Evolutionary conservation across 1,140 invertebrate species (phyloP).

Genomic region (Drosophila suzukii): DNA sequence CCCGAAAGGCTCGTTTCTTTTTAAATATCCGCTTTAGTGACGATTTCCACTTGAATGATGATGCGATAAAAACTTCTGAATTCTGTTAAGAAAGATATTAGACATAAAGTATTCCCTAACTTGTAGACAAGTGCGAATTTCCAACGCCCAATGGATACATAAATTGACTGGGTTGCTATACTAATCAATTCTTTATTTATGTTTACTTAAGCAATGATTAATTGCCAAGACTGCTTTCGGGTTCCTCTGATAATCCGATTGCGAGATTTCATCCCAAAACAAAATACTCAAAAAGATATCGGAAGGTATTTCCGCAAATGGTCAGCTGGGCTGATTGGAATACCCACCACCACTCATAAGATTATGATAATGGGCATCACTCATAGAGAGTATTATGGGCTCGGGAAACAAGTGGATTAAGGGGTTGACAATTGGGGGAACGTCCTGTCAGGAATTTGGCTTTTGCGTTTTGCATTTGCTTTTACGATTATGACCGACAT

Average conservation of each 20-base stretch:
- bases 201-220: slow-evolving; percentile 34
- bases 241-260: slow-evolving; percentile 50
- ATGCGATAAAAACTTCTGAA: no score
- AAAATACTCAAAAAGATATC: slow-evolving; percentile 70
- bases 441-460: slow-evolving; percentile 40
- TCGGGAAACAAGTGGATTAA: slow-evolving; percentile 77
- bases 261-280: slow-evolving; percentile 38
- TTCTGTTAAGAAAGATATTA: no score
- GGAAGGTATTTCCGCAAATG: slow-evolving; percentile 51
- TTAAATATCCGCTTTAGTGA: no score
- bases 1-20: no score
- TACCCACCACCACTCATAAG: slow-evolving; percentile 21
- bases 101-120: no score
- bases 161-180: not conserved
- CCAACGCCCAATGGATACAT: no score
- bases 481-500: slow-evolving; percentile 75
- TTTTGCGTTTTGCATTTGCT: slow-evolving; percentile 76
- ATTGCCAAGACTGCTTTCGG: slow-evolving; percentile 23
- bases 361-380: slow-evolving; percentile 55
- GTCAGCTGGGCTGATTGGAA: slow-evolving; percentile 17
- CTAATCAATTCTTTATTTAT: slow-evolving; percentile 4
- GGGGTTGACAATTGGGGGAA: slow-evolving; percentile 52
- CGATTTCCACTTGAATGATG: no score
- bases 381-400: slow-evolving; percentile 43
- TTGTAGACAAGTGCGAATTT: no score